Conservation (phyloP, 2,888 invertebrate genomes). For the Sphaerophoria taeniata region DNA sequence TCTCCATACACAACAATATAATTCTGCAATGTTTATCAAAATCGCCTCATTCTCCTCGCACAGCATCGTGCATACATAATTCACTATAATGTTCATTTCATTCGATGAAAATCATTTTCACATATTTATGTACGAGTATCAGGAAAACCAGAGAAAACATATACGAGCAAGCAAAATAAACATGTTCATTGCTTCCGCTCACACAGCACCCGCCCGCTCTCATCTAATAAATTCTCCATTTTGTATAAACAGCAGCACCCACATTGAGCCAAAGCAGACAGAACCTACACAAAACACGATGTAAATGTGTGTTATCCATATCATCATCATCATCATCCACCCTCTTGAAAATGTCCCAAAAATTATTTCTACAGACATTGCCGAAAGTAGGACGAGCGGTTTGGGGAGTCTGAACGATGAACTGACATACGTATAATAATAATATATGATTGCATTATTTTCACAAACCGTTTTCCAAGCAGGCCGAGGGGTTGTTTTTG, state of each 20-base stretch:
- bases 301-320: slow-evolving; percentile 55
- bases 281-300: slow-evolving; percentile 68
- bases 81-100: slow-evolving; percentile 72
- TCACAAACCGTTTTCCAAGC: slow-evolving; percentile 43
- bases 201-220: slow-evolving; percentile 16
- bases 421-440: slow-evolving; percentile 73
- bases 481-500: slow-evolving; percentile 12
- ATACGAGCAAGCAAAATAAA: slow-evolving; percentile 68
- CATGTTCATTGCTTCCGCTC: slow-evolving; percentile 62
- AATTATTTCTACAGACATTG: slow-evolving; percentile 53
- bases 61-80: slow-evolving; percentile 67
- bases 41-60: slow-evolving; percentile 44
- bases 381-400: background rate
- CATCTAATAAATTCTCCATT: slow-evolving; percentile 73
- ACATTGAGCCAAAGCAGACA: slow-evolving; percentile 49
- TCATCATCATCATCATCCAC: slow-evolving; percentile 4
- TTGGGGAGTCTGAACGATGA: slow-evolving; percentile 42
- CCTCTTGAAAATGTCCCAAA: slow-evolving; percentile 44
- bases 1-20: slow-evolving; percentile 42
- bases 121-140: slow-evolving; percentile 66
- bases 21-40: slow-evolving; percentile 69
- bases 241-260: slow-evolving; percentile 48
- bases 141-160: slow-evolving; percentile 66
- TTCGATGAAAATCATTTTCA: slow-evolving; percentile 73
- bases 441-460: slow-evolving; percentile 74